Evolutionary conservation across 1,140 invertebrate genomes (phyloP), one percentile per base, ranked within the genome.

Genomic region (Steinernema feltiae): DNA sequence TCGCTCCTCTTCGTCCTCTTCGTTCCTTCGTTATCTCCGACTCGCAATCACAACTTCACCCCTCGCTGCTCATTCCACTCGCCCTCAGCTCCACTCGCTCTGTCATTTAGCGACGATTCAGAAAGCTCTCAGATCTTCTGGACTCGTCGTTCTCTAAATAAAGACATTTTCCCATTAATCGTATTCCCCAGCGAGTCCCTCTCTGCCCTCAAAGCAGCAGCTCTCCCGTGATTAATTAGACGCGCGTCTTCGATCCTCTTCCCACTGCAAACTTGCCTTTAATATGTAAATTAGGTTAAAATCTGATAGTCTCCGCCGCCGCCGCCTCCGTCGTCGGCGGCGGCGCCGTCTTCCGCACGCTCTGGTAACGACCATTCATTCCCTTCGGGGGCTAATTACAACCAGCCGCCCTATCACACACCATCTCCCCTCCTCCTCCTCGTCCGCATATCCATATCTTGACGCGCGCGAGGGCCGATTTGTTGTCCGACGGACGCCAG

Each of bases 221-320:
- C 53, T 63, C 53, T 63, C 53, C 53, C 53, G 53, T 63, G 53
- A 63, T 63, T 63, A 63, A 63, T 63, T 63, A 63, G 53, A 63
- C 53, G 53, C 53, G 53, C 53, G 53, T 63, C 53, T 63, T 63
- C 53, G 15, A 63, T 63, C 15, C 24, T 21, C 53, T 27, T 63
- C 53, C 15, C 53, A 63, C 53, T 63, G 53, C 53, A 63, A 63
- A 63, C 53, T 63, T 63, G 53, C 53, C 24, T 21, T 63, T 63
- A 63, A 63, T 63, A 63, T 63, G 53, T 63, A 63, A 63, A 63
- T 63, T 63, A 63, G 53, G 53, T 63, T 63, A 63, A 63, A 63
- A 63, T 63, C 53, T 63, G 53, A 63, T 63, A 15, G 53, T 63
- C 53, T 63, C 15, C 24, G 53, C 12, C 53, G 12, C 53, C 15